phyloP scores from a whole-genome alignment of 2,113 vertebrate genomes.

The Puffinus mauretanicus region DNA sequence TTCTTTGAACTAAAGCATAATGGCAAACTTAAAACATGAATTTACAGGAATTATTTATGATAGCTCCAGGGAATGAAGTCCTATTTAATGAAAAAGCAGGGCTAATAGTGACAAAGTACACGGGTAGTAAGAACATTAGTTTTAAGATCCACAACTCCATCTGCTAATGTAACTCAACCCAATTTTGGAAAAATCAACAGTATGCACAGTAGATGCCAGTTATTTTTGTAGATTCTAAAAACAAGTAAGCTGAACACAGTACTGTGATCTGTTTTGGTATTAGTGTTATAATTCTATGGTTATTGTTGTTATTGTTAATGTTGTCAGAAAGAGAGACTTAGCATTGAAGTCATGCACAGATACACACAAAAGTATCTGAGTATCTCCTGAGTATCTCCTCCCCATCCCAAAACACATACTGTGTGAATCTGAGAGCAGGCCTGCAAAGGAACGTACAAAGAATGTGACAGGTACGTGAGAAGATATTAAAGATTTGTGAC shows the following conservation, averaged over 20 bases:
- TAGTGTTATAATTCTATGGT: neutral
- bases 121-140: neutral
- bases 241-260: neutral
- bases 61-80: neutral
- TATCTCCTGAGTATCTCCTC: neutral
- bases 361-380: neutral
- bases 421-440: neutral
- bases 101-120: neutral
- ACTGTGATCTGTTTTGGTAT: neutral
- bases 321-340: neutral
- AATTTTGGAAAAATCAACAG: neutral
- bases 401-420: neutral
- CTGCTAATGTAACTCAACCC: neutral
- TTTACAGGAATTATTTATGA: neutral
- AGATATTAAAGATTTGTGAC: neutral
- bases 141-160: neutral
- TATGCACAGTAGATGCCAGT: neutral
- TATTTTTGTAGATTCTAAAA: neutral
- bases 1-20: neutral
- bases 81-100: neutral
- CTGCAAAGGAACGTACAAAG: fast-evolving
- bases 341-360: neutral
- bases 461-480: neutral
- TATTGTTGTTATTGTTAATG: fast-evolving
- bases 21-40: neutral